Evolutionary conservation across 2,888 invertebrate genomes (phyloP).

Genomic region (Eristalis pertinax): DNA sequence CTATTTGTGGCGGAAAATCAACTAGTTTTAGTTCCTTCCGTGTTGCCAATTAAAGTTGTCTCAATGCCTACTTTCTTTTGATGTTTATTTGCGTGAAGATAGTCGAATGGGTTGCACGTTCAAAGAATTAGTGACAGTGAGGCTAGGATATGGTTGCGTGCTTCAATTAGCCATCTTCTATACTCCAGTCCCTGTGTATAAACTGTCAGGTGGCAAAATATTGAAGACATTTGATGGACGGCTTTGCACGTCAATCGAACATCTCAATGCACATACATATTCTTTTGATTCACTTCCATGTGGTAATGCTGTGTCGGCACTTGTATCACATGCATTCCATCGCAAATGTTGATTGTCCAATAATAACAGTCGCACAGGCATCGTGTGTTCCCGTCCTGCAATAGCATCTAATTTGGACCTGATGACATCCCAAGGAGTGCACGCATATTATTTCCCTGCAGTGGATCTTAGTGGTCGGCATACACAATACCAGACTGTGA

Average conservation of each 20-base stretch:
- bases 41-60: not conserved
- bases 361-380: not conserved
- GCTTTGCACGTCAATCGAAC: too few species aligned
- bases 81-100: not conserved
- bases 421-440: not conserved
- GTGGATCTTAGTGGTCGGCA: not conserved
- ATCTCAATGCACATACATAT: too few species aligned
- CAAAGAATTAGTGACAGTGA: not conserved
- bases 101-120: not conserved
- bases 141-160: not conserved
- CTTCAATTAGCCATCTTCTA: too few species aligned
- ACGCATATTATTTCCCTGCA: not conserved
- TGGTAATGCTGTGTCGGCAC: not conserved
- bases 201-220: too few species aligned
- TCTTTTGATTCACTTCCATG: not conserved
- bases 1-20: not conserved
- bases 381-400: not conserved
- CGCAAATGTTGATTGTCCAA: slow-evolving; percentile 12
- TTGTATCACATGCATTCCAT: not conserved
- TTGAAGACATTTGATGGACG: too few species aligned
- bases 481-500: not conserved
- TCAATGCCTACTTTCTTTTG: not conserved
- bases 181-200: too few species aligned
- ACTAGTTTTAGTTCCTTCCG: not conserved
- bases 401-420: not conserved